Evolutionary conservation across 1,140 invertebrate species (phyloP).

Genomic region (Caenorhabditis latens): DNA sequence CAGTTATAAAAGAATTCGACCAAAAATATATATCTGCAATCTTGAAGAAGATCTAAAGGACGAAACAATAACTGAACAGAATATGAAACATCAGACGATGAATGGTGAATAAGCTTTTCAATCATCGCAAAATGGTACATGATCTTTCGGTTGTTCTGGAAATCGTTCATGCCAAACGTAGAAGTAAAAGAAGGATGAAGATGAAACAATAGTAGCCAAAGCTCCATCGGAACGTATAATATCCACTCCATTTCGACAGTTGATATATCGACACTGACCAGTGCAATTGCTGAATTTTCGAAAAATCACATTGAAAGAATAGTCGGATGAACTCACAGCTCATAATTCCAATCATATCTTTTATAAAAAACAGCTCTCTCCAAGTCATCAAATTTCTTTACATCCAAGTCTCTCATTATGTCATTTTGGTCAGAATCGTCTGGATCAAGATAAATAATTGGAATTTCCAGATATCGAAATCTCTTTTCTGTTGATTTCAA

Average conservation of each 20-base stretch:
- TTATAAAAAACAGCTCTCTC: not conserved
- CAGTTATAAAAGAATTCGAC: too few species aligned
- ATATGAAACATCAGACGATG: too few species aligned
- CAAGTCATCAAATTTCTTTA: not conserved
- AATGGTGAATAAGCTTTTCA: too few species aligned
- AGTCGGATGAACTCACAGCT: not conserved
- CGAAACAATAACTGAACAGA: too few species aligned
- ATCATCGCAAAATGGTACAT: not conserved
- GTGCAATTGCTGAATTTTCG: not conserved
- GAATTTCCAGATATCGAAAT: not conserved
- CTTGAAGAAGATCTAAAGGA: too few species aligned
- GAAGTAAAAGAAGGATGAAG: not conserved
- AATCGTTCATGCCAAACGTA: not conserved
- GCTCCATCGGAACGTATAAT: not conserved
- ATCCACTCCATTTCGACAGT: not conserved
- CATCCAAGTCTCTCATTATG: not conserved
- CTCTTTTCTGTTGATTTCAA: not conserved
- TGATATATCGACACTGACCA: not conserved
- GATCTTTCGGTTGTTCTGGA: conserved; percentile 20
- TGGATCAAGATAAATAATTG: not conserved
- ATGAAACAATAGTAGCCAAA: not conserved
- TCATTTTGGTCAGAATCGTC: not conserved
- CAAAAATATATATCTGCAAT: too few species aligned
- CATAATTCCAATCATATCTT: not conserved
- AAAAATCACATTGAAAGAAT: not conserved